Percentiles rank a stretch among this genome's conserved stretches.
Conservation (phyloP, 1,140 invertebrate genomes). For the Heliothis subflexa region DNA sequence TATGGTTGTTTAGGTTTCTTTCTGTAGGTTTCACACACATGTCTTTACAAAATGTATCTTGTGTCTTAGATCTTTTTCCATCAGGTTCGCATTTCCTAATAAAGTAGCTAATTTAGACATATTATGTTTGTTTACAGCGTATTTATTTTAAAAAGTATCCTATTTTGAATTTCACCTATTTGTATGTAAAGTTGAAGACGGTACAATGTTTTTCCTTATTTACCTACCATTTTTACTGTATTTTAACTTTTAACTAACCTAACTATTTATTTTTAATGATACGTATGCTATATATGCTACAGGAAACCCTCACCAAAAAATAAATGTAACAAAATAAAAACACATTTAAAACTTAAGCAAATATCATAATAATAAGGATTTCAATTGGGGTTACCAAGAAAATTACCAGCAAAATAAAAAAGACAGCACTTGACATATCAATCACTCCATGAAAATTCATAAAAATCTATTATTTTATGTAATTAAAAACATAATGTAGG, state of each 20-base stretch:
- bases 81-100: not conserved
- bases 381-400: slow-evolving; percentile 6
- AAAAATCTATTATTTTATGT: not conserved
- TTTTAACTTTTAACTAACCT: not conserved
- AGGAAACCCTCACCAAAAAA: not conserved
- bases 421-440: slow-evolving; percentile 18
- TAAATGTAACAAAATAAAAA: not conserved
- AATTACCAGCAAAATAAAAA: slow-evolving; percentile 29
- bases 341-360: not conserved
- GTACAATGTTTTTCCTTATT: not conserved
- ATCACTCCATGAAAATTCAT: not conserved
- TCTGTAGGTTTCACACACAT: too few relatives aligned
- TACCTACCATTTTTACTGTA: not conserved
- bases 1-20: too few relatives aligned
- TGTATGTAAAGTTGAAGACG: slow-evolving; percentile 12
- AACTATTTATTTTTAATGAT: not conserved
- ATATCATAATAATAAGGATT: slow-evolving; percentile 7
- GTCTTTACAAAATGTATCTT: too few relatives aligned
- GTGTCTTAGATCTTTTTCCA: too few relatives aligned
- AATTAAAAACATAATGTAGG: slow-evolving; percentile 29
- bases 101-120: not conserved
- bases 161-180: not conserved
- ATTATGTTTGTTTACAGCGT: slow-evolving; percentile 32
- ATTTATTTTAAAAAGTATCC: not conserved
- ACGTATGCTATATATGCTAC: not conserved